Percentiles rank a stretch among this genome's conserved stretches.
Conservation (phyloP, 2,888 invertebrate genomes). For the Lasioglossum zephyrum region DNA sequence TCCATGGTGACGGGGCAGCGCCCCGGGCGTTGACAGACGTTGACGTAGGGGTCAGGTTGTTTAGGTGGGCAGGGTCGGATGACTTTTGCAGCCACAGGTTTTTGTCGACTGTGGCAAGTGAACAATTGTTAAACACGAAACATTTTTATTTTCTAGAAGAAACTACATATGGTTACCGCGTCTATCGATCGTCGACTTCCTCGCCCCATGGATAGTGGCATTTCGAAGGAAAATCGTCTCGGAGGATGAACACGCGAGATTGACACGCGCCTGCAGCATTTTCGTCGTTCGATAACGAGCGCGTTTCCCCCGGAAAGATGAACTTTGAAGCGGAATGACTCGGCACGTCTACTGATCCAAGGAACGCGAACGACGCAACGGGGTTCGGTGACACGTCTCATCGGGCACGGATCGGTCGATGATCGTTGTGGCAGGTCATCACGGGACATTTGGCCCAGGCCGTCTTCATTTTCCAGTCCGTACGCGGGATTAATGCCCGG, state of each 20-base stretch:
- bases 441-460: conserved; percentile 65
- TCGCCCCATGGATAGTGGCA: background rate
- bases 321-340: conserved; percentile 16
- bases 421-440: conserved; percentile 45
- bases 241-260: background rate
- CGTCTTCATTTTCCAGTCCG: conserved; percentile 67
- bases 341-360: conserved; percentile 4
- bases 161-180: no score
- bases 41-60: background rate
- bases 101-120: background rate
- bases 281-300: background rate
- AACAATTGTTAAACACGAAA: background rate
- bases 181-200: background rate
- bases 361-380: background rate
- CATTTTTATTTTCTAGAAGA: background rate
- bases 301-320: background rate
- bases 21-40: conserved; percentile 4
- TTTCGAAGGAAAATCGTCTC: background rate
- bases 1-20: conserved; percentile 6
- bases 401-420: conserved; percentile 32
- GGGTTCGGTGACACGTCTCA: conserved; percentile 41
- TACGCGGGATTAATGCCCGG: conserved; percentile 64
- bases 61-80: background rate
- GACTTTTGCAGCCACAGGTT: background rate
- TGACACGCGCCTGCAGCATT: background rate